phyloP scores from a whole-genome alignment of 1,140 invertebrate species.

The Scaptomyza graminum region DNA sequence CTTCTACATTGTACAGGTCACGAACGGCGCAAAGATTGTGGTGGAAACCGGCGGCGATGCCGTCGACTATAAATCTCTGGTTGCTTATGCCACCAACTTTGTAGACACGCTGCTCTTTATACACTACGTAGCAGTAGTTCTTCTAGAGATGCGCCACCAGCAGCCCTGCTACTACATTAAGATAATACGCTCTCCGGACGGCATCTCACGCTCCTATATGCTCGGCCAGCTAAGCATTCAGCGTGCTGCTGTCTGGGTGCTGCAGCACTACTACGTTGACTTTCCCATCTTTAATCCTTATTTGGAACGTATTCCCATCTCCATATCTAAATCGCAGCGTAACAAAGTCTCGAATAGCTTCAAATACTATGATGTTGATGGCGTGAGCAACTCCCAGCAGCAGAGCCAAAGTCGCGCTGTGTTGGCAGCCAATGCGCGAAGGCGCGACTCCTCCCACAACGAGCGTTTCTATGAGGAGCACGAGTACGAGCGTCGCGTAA shows the following conservation, averaged over 20 bases:
- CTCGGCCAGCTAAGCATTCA: constrained; percentile 97
- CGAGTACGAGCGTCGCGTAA: constrained; percentile 96
- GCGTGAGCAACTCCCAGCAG: constrained; percentile 89
- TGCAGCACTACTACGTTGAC: constrained; percentile 98
- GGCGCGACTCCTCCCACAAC: constrained; percentile 95
- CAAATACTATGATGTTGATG: constrained; percentile 99
- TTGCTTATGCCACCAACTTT: constrained; percentile 95
- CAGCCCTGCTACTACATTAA: constrained; percentile 96
- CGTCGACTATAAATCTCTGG: constrained; percentile 92
- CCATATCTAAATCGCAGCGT: constrained; percentile 89
- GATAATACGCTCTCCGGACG: constrained; percentile 97
- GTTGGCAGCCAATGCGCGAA: constrained; percentile 88
- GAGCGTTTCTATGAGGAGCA: constrained; percentile 99
- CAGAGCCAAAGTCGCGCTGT: constrained; percentile 88
- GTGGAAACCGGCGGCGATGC: constrained; percentile 89
- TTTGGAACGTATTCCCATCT: constrained; percentile 93
- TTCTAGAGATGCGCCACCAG: constrained; percentile 96
- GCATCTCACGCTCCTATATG: constrained; percentile 92
- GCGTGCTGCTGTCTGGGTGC: constrained; percentile 95
- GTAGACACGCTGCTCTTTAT: constrained; percentile 97
- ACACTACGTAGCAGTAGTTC: constrained; percentile 96
- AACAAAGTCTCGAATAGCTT: constrained; percentile 91
- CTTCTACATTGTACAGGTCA: constrained; percentile 97
- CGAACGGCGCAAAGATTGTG: constrained; percentile 90
- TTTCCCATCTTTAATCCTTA: constrained; percentile 99